phyloP scores from a whole-genome alignment of 2,113 vertebrate genomes.

The Falcunculus frontatus region DNA sequence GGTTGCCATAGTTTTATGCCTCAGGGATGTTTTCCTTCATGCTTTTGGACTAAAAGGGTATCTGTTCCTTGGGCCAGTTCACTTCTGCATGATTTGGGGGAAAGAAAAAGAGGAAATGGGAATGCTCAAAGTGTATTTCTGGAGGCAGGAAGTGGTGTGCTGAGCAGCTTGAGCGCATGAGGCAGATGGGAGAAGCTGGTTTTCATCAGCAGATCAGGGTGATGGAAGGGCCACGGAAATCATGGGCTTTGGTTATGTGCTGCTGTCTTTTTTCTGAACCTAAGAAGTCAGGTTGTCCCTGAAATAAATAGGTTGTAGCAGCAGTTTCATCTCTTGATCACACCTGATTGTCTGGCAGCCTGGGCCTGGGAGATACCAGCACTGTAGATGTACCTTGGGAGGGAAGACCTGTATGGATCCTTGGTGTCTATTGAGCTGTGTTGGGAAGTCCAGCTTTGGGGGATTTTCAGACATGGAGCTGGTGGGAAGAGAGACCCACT shows the following conservation, averaged over 20 bases:
- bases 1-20: constrained; percentile 13
- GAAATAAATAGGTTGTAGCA: not conserved
- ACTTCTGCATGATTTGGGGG: not conserved
- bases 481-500: not conserved
- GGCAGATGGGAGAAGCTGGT: not conserved
- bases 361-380: not conserved
- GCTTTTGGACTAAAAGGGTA: not conserved
- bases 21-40: constrained; percentile 3
- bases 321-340: not conserved
- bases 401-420: not conserved
- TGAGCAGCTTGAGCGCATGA: not conserved
- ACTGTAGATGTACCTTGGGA: not conserved
- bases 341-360: not conserved
- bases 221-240: not conserved
- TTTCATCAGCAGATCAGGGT: not conserved
- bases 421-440: not conserved
- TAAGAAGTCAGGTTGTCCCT: not conserved
- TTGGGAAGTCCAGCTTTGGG: not conserved
- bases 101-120: not conserved
- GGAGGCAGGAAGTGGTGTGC: not conserved
- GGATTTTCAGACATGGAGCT: not conserved
- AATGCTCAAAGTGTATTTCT: not conserved
- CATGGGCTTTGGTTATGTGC: not conserved
- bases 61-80: not conserved
- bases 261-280: not conserved